Base-by-base conservation (phyloP, 2,888 invertebrate genomes). In the Brachypalpus laphriformis region DNA sequence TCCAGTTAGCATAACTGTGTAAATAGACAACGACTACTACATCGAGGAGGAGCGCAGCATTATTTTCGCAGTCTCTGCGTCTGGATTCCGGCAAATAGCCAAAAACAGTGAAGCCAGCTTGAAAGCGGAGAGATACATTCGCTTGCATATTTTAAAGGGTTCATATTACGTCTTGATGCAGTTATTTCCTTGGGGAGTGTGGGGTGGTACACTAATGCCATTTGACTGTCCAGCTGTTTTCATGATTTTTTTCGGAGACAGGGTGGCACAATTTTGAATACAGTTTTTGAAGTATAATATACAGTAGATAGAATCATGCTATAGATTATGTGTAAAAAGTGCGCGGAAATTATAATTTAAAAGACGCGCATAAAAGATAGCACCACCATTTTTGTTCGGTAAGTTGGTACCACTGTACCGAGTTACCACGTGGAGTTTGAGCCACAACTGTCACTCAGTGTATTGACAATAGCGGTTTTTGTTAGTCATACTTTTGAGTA, bases 141-240 rank as follows among this genome's bases (percentile, higher is more conserved):
- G 72, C 47, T 66, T 83, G 82, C 78, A 78, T 83, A 72, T 83
- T 83, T 82, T 47, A 78, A 75, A 61, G 59, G 59, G 82, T 49
- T 83, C 78, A 68, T 68, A 78, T 78, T 78, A 78, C 72, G 66
- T 61, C 68, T 74, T 61, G 78, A 78, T 83, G 82, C 82, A 83
- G 82, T 74, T 51, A 49, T 47, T 66, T 77, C 28, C 31, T 49
- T n/a, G 16, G 22, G 25, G 25, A 54, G 54, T 42, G 45, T 37
- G 65, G 40, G 25, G 25, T n/a, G n/a, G 47, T 28, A 63, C 40
- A 51, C 8, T 56, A 65, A 45, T 63, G 7, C 71, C 1, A 20
- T 25, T 28, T 63, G 56, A 28, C 47, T 57, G 54, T 31, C n/a
- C 22, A 65, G n/a, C 3, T 8, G 14, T 56, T 70, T 56, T 57